phyloP scores from a whole-genome alignment of 2,797 vertebrate species.

The Centroberyx gerrardi region DNA sequence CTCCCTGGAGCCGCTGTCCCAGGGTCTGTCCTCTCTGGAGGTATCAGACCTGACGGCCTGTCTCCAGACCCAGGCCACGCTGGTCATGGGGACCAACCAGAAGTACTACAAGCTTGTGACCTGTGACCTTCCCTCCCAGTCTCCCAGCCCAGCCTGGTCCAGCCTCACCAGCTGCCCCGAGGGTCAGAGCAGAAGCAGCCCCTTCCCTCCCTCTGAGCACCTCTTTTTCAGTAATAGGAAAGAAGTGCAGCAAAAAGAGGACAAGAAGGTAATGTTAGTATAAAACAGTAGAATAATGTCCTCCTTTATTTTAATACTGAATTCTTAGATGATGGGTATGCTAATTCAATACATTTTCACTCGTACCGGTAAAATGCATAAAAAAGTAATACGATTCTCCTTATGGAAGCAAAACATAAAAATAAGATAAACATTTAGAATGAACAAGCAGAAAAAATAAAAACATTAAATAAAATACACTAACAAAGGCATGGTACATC shows the following conservation, averaged over 20 bases:
- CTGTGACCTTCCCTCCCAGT: constrained; percentile 95
- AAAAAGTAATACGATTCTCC: background rate
- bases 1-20: constrained; percentile 73
- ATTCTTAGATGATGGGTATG: background rate
- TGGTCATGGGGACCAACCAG: constrained; percentile 92
- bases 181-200: constrained; percentile 86
- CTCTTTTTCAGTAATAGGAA: constrained; percentile 83
- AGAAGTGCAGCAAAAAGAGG: constrained; percentile 47
- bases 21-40: constrained; percentile 85
- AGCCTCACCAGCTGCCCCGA: constrained; percentile 91
- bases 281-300: background rate
- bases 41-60: constrained; percentile 89
- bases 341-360: background rate
- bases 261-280: constrained; percentile 49
- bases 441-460: too few relatives aligned
- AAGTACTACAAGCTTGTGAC: constrained; percentile 98
- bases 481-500: background rate
- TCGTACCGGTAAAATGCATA: background rate
- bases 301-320: background rate
- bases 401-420: too few relatives aligned
- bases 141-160: constrained; percentile 92
- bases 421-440: too few relatives aligned
- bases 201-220: constrained; percentile 85
- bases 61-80: constrained; percentile 90
- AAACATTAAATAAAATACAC: background rate